Evolutionary conservation across 2,888 invertebrate species (phyloP).

Genomic region (Chloromyia formosa): DNA sequence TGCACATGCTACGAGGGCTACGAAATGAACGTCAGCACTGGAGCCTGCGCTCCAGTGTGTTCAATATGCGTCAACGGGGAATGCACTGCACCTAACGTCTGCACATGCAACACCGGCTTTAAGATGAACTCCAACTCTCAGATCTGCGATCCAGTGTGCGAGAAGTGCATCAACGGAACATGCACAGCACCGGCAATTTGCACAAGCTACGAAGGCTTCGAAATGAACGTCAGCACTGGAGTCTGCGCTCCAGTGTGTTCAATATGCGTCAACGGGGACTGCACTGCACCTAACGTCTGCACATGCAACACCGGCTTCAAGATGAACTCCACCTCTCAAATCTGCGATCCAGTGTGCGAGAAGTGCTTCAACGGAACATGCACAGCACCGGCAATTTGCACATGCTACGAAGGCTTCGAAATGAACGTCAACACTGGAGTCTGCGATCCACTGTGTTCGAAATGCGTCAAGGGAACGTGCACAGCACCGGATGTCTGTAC

Average conservation of each 20-base stretch:
- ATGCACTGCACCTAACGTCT: not conserved
- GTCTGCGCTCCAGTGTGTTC: conserved; percentile 5
- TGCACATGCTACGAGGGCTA: conserved; percentile 70
- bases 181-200: conserved; percentile 3
- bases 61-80: not conserved
- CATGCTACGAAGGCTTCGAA: not conserved
- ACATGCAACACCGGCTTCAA: not conserved
- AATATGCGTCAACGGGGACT: not conserved
- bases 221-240: not conserved
- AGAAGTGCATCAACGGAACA: conserved; percentile 5
- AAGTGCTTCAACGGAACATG: conserved; percentile 22
- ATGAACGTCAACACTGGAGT: not conserved
- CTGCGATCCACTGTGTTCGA: conserved; percentile 4
- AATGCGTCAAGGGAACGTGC: conserved; percentile 7
- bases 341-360: conserved; percentile 3
- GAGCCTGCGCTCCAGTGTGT: not conserved
- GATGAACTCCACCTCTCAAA: not conserved
- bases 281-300: conserved; percentile 18
- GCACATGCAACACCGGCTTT: conserved; percentile 3
- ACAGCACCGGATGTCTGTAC: not conserved
- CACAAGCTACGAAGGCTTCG: conserved; percentile 1
- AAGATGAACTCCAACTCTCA: not conserved
- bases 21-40: conserved; percentile 55
- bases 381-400: not conserved
- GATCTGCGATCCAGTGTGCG: conserved; percentile 7